These are phyloP conservation scores for Xanthostigma xanthostigma DNA, from an alignment of 2,888 invertebrate species.

Conservation along the genomic window DNA sequence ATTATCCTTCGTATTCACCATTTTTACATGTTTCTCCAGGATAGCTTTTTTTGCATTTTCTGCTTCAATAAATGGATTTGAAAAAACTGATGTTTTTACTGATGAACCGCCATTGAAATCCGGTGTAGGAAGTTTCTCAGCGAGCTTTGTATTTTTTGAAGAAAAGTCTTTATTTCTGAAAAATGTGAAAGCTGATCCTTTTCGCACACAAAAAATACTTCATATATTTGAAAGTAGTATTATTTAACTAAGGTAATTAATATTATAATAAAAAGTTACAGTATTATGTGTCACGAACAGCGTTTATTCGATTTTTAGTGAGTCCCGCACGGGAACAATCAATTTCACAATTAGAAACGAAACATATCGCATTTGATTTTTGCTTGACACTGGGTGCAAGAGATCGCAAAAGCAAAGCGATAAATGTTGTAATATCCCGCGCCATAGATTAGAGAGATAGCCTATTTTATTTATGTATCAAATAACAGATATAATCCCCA, in stretches of 20 bases:
- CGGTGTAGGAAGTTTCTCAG: slow-evolving; percentile 43
- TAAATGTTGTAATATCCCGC: too few species aligned
- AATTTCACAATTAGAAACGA: background rate
- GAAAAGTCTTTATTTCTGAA: slow-evolving; percentile 17
- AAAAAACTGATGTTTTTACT: slow-evolving; percentile 62
- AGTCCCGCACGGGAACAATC: background rate
- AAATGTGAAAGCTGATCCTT: slow-evolving; percentile 27
- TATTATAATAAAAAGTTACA: background rate
- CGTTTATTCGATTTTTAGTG: background rate
- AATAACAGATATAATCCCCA: too few species aligned
- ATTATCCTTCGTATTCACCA: slow-evolving; percentile 61
- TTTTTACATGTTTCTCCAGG: slow-evolving; percentile 82
- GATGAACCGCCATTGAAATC: slow-evolving; percentile 37
- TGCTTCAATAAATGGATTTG: slow-evolving; percentile 73
- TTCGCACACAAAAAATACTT: slow-evolving; percentile 16
- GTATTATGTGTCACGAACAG: background rate
- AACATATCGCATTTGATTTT: too few species aligned
- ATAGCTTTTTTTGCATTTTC: slow-evolving; percentile 76
- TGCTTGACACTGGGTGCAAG: too few species aligned
- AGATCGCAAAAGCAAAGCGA: too few species aligned
- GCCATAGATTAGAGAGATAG: too few species aligned
- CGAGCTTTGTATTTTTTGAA: slow-evolving; percentile 14
- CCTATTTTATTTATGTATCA: too few species aligned
- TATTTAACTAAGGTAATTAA: background rate
- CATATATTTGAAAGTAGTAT: slow-evolving; percentile 16